These are phyloP conservation scores for Cyprinella venusta DNA, from an alignment of 2,797 vertebrate species.

Conservation along the genomic window DNA sequence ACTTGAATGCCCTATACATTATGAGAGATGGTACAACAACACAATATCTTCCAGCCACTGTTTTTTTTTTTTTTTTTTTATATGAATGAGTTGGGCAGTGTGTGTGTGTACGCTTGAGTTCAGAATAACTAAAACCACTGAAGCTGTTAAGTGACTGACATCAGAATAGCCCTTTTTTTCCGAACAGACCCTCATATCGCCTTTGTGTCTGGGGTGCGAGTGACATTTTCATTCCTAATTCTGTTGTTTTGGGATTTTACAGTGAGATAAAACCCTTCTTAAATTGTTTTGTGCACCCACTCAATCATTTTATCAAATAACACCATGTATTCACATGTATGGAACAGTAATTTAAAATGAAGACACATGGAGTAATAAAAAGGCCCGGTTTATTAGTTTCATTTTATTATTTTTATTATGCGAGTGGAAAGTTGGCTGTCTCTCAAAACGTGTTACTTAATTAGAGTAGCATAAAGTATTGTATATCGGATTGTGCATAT, in stretches of 20 bases:
- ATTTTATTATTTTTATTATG: background rate
- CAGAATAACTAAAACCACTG: slow-evolving; percentile 55
- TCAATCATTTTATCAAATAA: slow-evolving; percentile 12
- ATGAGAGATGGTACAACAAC: slow-evolving; percentile 57
- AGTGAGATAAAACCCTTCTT: slow-evolving; percentile 33
- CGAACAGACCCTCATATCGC: slow-evolving; percentile 57
- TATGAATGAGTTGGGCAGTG: slow-evolving; percentile 2
- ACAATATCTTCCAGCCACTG: slow-evolving; percentile 62
- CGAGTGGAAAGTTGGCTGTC: background rate
- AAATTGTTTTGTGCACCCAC: background rate
- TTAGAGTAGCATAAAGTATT: background rate
- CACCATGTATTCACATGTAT: background rate
- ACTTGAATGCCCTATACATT: slow-evolving; percentile 56
- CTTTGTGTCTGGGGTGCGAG: slow-evolving; percentile 43
- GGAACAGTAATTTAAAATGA: background rate
- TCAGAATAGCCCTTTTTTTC: slow-evolving; percentile 63
- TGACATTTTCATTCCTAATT: slow-evolving; percentile 67
- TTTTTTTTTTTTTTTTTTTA: slow-evolving; percentile 64
- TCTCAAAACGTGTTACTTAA: background rate
- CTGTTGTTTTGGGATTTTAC: slow-evolving; percentile 30
- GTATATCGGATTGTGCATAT: background rate
- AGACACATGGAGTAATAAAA: background rate
- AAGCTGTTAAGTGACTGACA: slow-evolving; percentile 71
- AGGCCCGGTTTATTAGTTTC: background rate
- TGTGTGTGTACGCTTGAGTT: background rate